A percentile compares a stretch with the other conserved stretches of the same genome.
These are phyloP conservation scores for Centropristis striata DNA, from an alignment of 2,113 vertebrate species.

Conservation along the genomic window DNA sequence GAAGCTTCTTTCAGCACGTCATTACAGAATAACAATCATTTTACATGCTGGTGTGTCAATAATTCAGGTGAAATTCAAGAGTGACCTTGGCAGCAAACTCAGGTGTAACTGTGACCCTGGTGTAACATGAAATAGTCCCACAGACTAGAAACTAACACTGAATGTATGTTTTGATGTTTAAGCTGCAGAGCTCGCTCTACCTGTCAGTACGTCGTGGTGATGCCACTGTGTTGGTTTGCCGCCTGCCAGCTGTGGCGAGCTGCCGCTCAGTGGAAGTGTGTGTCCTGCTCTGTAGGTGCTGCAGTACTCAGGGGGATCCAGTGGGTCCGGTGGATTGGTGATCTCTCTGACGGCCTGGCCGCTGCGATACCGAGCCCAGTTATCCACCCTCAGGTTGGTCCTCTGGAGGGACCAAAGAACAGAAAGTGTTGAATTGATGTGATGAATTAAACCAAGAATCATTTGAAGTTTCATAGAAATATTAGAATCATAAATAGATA, in stretches of 20 bases:
- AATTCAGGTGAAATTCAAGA: not conserved
- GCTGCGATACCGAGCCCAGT: constrained; percentile 35
- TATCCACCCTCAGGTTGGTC: constrained; percentile 35
- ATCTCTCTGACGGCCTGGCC: constrained; percentile 64
- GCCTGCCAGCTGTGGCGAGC: not conserved
- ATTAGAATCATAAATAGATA: too few relatives aligned
- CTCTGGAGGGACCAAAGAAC: constrained; percentile 12
- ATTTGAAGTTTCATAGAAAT: too few relatives aligned
- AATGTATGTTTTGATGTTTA: not conserved
- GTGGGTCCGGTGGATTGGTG: constrained; percentile 43
- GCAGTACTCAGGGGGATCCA: constrained; percentile 7
- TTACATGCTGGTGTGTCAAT: too few relatives aligned
- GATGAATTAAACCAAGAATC: too few relatives aligned
- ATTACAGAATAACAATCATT: too few relatives aligned
- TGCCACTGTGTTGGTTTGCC: constrained; percentile 63
- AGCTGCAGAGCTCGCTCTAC: constrained; percentile 15
- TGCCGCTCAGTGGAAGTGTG: accelerated
- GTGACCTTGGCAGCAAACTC: not conserved
- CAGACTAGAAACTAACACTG: too few relatives aligned
- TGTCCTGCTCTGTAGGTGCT: constrained; percentile 51
- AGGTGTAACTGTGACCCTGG: not conserved
- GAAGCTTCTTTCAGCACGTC: not conserved
- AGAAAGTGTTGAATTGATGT: too few relatives aligned
- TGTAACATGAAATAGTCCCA: not conserved
- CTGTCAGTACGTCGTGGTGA: constrained; percentile 76